Conservation (phyloP, 2,888 invertebrate species). For the Serrognathus titanus region DNA sequence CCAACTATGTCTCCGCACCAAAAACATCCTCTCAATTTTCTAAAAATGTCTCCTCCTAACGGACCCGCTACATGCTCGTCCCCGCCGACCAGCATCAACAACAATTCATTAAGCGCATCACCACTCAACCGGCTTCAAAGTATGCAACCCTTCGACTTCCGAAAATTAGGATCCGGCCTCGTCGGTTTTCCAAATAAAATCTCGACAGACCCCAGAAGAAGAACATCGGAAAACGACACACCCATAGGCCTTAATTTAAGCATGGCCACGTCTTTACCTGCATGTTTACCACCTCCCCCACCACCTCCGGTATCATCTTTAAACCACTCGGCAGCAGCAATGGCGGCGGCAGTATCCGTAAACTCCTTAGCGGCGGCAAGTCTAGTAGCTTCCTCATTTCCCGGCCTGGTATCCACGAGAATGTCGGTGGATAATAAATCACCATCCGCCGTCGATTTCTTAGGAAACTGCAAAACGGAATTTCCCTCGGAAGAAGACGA, state of each 20-base stretch:
- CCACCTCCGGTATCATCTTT: conserved; percentile 59
- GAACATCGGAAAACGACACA: conserved; percentile 53
- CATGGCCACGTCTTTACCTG: conserved; percentile 60
- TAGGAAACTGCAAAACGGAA: conserved; percentile 48
- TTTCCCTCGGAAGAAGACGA: conserved; percentile 60
- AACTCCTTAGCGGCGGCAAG: conserved; percentile 54
- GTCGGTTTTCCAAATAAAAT: conserved; percentile 56
- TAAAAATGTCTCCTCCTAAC: conserved; percentile 49
- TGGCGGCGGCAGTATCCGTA: conserved; percentile 49
- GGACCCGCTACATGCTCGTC: conserved; percentile 53
- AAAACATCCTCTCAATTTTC: conserved; percentile 48
- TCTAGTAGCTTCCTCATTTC: conserved; percentile 61
- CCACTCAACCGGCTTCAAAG: conserved; percentile 87
- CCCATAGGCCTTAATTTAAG: conserved; percentile 58
- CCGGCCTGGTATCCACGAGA: conserved; percentile 55
- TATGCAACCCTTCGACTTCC: conserved; percentile 94
- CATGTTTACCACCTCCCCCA: conserved; percentile 57
- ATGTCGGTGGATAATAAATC: conserved; percentile 55
- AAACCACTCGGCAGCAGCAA: conserved; percentile 57
- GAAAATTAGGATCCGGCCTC: conserved; percentile 67
- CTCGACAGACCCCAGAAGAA: conserved; percentile 48
- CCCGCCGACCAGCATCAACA: conserved; percentile 47
- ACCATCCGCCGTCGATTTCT: conserved; percentile 42
- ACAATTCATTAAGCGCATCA: conserved; percentile 44
- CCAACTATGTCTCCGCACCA: conserved; percentile 52